Evolutionary conservation across 2,888 invertebrate species (phyloP).

Genomic region (Zele albiditarsus): DNA sequence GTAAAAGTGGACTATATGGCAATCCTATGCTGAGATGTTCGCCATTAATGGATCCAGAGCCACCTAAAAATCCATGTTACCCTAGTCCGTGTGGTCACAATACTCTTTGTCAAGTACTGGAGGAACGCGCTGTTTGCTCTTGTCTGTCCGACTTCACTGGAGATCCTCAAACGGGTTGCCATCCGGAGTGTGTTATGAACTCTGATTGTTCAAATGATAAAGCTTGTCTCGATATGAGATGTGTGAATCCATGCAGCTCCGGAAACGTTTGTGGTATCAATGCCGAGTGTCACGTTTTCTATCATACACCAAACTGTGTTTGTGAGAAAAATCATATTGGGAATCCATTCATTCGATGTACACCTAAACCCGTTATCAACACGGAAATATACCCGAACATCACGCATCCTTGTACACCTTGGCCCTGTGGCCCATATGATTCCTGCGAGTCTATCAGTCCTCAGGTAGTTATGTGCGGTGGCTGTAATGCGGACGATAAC

Average conservation of each 20-base stretch:
- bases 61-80: slow-evolving; percentile 80
- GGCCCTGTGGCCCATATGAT: slow-evolving; percentile 82
- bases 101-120: slow-evolving; percentile 83
- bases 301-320: slow-evolving; percentile 88
- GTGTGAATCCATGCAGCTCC: slow-evolving; percentile 82
- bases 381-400: slow-evolving; percentile 72
- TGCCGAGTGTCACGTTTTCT: slow-evolving; percentile 85
- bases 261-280: slow-evolving; percentile 86
- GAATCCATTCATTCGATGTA: slow-evolving; percentile 86
- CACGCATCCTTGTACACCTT: slow-evolving; percentile 83
- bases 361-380: slow-evolving; percentile 71
- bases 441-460: slow-evolving; percentile 82
- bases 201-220: slow-evolving; percentile 85
- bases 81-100: slow-evolving; percentile 86
- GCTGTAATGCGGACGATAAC: slow-evolving; percentile 81
- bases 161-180: slow-evolving; percentile 84
- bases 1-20: slow-evolving; percentile 82
- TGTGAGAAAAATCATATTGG: slow-evolving; percentile 87
- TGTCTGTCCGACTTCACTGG: slow-evolving; percentile 85
- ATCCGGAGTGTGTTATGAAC: slow-evolving; percentile 87
- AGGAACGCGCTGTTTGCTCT: slow-evolving; percentile 83
- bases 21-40: slow-evolving; percentile 86
- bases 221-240: slow-evolving; percentile 84
- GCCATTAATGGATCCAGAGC: slow-evolving; percentile 74
- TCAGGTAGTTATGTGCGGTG: slow-evolving; percentile 85